A percentile compares a stretch with the other conserved stretches of the same genome.
Evolutionary conservation across 2,113 vertebrate species (phyloP).

Genomic region (rabbit (Oryctolagus cuniculus)): DNA sequence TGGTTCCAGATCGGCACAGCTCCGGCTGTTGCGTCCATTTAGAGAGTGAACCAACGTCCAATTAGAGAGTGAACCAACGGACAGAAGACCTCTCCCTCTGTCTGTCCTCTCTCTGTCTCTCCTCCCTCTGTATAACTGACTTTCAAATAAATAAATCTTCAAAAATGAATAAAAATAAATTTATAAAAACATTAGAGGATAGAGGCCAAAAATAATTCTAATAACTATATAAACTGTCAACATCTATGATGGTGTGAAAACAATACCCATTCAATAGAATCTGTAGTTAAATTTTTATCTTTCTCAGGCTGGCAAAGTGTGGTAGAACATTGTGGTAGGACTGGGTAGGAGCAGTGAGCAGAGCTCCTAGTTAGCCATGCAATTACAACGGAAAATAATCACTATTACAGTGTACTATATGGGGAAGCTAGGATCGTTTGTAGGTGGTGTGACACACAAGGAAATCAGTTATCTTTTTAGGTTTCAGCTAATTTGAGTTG

Average conservation of each 20-base stretch:
- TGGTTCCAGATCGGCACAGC: too few species aligned
- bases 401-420: too few species aligned
- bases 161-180: too few species aligned
- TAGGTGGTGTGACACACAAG: too few species aligned
- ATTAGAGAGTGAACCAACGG: too few species aligned
- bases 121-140: too few species aligned
- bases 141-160: too few species aligned
- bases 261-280: background rate
- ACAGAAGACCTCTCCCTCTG: too few species aligned
- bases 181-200: background rate
- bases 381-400: background rate
- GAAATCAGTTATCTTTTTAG: background rate
- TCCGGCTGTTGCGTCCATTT: too few species aligned
- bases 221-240: background rate
- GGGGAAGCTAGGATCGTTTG: background rate
- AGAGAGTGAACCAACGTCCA: too few species aligned
- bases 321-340: background rate
- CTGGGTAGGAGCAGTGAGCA: background rate
- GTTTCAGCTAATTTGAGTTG: background rate
- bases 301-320: background rate
- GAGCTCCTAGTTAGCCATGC: too few species aligned
- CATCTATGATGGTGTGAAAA: background rate
- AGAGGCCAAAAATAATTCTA: background rate
- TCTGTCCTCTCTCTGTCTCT: too few species aligned
- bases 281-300: background rate